Percentiles rank a stretch among this genome's conserved stretches.
Conservation (phyloP, 2,797 vertebrate genomes). For the Pogoniulus pusillus region DNA sequence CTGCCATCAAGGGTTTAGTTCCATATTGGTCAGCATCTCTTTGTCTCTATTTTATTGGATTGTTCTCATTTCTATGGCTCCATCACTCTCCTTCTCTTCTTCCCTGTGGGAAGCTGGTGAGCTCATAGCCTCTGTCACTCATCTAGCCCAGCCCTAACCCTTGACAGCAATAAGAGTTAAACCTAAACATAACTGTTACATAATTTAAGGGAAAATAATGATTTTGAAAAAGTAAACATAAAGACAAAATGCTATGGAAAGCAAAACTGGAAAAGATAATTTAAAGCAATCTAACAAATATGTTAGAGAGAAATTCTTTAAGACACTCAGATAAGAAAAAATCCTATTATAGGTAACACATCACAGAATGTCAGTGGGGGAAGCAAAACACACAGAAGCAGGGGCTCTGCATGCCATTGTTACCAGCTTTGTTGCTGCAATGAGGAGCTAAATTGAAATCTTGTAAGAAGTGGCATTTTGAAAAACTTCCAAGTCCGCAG, state of each 20-base stretch:
- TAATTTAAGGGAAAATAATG: background rate
- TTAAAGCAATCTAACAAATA: background rate
- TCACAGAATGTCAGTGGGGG: conserved; percentile 14
- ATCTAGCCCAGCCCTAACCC: too few species aligned
- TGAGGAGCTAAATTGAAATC: conserved; percentile 34
- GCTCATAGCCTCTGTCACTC: too few species aligned
- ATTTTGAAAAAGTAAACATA: background rate
- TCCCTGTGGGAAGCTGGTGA: too few species aligned
- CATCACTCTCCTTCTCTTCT: too few species aligned
- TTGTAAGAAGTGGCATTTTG: background rate
- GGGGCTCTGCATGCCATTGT: background rate
- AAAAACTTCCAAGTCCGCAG: conserved; percentile 9
- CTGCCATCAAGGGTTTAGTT: too few species aligned
- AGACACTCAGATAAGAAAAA: background rate
- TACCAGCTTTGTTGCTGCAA: background rate
- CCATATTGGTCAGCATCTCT: too few species aligned
- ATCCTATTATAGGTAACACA: background rate
- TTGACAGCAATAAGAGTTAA: background rate
- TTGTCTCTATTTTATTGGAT: too few species aligned
- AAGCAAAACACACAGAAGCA: background rate
- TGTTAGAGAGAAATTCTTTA: background rate
- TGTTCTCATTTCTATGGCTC: too few species aligned
- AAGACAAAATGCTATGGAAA: background rate
- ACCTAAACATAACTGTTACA: background rate
- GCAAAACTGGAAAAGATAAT: background rate